A percentile compares a stretch with the other conserved stretches of the same genome.
Evolutionary conservation across 2,888 invertebrate genomes (phyloP).

Genomic region (Sicus ferrugineus): DNA sequence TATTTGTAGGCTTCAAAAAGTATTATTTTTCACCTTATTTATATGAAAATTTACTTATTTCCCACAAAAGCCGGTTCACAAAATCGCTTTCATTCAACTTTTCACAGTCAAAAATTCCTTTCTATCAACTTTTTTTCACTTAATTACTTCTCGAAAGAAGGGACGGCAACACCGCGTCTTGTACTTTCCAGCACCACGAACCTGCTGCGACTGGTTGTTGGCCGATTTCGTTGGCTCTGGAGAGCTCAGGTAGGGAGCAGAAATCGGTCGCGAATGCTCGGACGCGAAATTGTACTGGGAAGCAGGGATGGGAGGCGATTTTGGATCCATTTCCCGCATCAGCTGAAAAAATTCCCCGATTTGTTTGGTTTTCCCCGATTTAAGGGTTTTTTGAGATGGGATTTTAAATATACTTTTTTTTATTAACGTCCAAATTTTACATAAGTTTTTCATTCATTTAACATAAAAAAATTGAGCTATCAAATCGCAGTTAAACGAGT

Average conservation of each 20-base stretch:
- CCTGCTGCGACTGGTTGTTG: constrained; percentile 41
- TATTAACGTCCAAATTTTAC: too few relatives aligned
- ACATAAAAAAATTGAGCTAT: too few relatives aligned
- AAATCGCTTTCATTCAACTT: constrained; percentile 9
- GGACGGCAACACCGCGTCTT: not conserved
- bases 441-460: too few relatives aligned
- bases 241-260: constrained; percentile 5
- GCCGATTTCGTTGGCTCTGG: not conserved
- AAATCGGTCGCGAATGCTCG: not conserved
- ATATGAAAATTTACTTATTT: too few relatives aligned
- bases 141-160: not conserved
- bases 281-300: not conserved
- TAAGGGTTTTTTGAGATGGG: too few relatives aligned
- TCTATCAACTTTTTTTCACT: not conserved
- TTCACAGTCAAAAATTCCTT: constrained; percentile 9
- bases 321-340: too few relatives aligned
- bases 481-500: too few relatives aligned
- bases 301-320: not conserved
- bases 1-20: not conserved
- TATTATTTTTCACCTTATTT: too few relatives aligned
- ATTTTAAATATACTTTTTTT: too few relatives aligned
- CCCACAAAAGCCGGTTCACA: not conserved
- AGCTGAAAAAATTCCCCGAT: too few relatives aligned
- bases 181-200: constrained; percentile 41
- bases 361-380: too few relatives aligned